These are phyloP conservation scores for Drosophila anceps DNA, from an alignment of 2,888 invertebrate genomes.

Conservation along the genomic window DNA sequence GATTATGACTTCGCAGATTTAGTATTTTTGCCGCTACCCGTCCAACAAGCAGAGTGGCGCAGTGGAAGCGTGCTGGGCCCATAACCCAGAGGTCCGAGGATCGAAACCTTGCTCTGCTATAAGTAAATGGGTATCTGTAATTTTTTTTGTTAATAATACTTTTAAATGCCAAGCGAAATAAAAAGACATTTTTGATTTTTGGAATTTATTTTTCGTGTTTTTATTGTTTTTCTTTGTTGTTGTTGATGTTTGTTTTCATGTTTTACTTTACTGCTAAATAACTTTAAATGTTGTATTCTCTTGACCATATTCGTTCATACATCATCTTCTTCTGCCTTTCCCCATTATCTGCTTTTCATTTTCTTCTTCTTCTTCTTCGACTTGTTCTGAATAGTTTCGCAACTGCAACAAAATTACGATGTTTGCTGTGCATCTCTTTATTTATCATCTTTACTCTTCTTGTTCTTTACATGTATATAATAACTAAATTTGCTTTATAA, in stretches of 20 bases:
- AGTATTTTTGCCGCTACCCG: not conserved
- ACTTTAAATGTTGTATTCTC: slow-evolving; percentile 79
- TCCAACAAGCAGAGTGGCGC: slow-evolving; percentile 55
- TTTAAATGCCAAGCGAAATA: not conserved
- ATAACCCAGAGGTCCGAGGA: slow-evolving; percentile 65
- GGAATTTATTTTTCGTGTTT: slow-evolving; percentile 74
- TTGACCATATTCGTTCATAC: slow-evolving; percentile 66
- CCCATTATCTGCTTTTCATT: slow-evolving; percentile 5
- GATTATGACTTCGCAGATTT: not conserved
- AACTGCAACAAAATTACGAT: slow-evolving; percentile 55
- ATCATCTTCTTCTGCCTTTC: slow-evolving; percentile 24
- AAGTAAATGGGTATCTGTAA: not conserved
- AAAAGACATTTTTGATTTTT: slow-evolving; percentile 40
- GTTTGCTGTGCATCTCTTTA: slow-evolving; percentile 63
- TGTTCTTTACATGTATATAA: slow-evolving; percentile 75
- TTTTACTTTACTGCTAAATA: slow-evolving; percentile 80
- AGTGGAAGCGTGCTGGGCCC: slow-evolving; percentile 63
- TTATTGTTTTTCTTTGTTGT: slow-evolving; percentile 79
- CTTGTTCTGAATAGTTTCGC: slow-evolving; percentile 39
- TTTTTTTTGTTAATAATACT: not conserved
- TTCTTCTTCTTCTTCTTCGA: slow-evolving; percentile 31
- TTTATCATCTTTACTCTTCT: slow-evolving; percentile 60
- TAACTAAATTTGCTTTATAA: slow-evolving; percentile 79
- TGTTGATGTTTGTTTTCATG: slow-evolving; percentile 61
- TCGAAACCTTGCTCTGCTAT: slow-evolving; percentile 62